phyloP scores from a whole-genome alignment of 2,113 vertebrate genomes.

The Leptobrachium leishanense region DNA sequence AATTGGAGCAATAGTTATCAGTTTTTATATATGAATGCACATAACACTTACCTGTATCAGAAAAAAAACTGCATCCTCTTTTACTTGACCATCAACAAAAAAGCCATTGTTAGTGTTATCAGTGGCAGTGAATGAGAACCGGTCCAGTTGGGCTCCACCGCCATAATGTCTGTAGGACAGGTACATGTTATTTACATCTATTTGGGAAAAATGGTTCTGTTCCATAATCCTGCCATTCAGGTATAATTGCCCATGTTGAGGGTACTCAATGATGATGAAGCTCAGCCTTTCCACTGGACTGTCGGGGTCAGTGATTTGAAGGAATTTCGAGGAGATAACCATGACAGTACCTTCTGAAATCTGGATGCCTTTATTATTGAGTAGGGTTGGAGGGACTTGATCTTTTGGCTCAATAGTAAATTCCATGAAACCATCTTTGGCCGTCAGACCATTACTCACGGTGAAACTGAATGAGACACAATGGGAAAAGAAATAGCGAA shows the following conservation, averaged over 20 bases:
- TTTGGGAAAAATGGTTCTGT: slow-evolving; percentile 60
- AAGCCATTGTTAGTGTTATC: slow-evolving; percentile 65
- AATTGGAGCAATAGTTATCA: too few relatives aligned
- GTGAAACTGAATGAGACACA: slow-evolving; percentile 63
- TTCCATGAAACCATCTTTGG: slow-evolving; percentile 54
- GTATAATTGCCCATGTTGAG: slow-evolving; percentile 61
- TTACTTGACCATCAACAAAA: slow-evolving; percentile 67
- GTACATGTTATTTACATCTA: slow-evolving; percentile 61
- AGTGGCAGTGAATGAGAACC: slow-evolving; percentile 64
- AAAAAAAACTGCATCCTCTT: slow-evolving; percentile 59
- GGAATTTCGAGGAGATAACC: slow-evolving; percentile 54
- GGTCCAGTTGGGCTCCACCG: slow-evolving; percentile 53
- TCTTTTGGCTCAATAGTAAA: slow-evolving; percentile 60
- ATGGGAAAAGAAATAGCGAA: not conserved
- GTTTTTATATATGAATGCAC: too few relatives aligned
- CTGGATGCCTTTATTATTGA: slow-evolving; percentile 59
- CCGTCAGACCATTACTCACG: slow-evolving; percentile 65
- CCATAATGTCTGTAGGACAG: slow-evolving; percentile 61
- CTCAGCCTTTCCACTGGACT: slow-evolving; percentile 59
- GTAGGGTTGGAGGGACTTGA: slow-evolving; percentile 61
- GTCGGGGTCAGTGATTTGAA: slow-evolving; percentile 66
- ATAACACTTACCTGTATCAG: slow-evolving; percentile 61
- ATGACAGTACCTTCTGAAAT: slow-evolving; percentile 54
- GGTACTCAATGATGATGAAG: slow-evolving; percentile 58
- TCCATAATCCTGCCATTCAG: slow-evolving; percentile 54